Conservation (phyloP, 2,797 vertebrate genomes). For the Coregonus ussuriensis region DNA sequence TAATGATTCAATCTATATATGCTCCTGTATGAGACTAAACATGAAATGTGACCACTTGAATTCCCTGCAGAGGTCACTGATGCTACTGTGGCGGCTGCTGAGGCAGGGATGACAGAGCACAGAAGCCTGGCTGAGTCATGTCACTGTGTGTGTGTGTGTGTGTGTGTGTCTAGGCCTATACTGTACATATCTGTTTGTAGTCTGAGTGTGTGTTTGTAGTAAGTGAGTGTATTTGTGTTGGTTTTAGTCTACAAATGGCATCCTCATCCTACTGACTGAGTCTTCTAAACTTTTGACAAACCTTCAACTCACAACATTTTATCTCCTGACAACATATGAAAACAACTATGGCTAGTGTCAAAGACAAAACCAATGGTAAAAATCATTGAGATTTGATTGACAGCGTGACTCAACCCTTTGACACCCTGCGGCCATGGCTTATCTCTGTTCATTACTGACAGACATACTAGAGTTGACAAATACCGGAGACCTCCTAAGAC, state of each 20-base stretch:
- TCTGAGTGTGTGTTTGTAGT: not conserved
- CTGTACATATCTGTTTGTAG: not conserved
- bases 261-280: not conserved
- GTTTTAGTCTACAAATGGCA: not conserved
- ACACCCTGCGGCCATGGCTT: conserved; percentile 1
- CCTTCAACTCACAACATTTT: conserved; percentile 2
- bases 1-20: conserved; percentile 58
- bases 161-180: not conserved
- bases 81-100: not conserved
- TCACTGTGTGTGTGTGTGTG: too few species aligned
- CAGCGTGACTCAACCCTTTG: conserved; percentile 13
- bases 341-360: not conserved
- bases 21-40: conserved; percentile 34
- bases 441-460: not conserved
- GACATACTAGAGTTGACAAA: not conserved
- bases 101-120: not conserved
- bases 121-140: too few species aligned
- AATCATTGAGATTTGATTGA: conserved; percentile 20
- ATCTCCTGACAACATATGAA: not conserved
- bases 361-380: conserved; percentile 14
- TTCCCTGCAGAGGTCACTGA: conserved; percentile 14
- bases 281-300: conserved; percentile 10
- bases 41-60: conserved; percentile 13
- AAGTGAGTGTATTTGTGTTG: not conserved
- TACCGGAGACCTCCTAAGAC: not conserved